phyloP scores from a whole-genome alignment of 2,113 vertebrate species.

The Neogobius melanostomus region DNA sequence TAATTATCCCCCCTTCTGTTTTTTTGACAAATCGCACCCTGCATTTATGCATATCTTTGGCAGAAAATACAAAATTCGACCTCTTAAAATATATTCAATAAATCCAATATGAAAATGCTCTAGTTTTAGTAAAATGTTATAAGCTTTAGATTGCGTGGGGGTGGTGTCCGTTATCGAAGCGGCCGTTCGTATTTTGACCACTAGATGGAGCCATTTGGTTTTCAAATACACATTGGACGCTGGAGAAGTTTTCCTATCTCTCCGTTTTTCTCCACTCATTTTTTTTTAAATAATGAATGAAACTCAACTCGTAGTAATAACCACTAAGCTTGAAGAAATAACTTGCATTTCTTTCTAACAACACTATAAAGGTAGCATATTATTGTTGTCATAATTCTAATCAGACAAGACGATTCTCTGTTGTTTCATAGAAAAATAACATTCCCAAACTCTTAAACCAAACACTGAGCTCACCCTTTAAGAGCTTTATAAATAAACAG shows the following conservation, averaged over 20 bases:
- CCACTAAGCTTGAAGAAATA: not conserved
- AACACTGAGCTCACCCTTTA: too few species aligned
- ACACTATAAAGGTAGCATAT: too few species aligned
- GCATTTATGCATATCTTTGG: not conserved
- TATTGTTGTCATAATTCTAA: too few species aligned
- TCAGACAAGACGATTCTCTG: too few species aligned
- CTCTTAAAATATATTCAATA: not conserved
- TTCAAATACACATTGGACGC: not conserved
- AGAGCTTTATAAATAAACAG: too few species aligned
- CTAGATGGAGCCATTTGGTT: conserved; percentile 34
- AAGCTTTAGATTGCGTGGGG: not conserved
- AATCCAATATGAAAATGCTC: not conserved
- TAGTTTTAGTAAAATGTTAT: too few species aligned
- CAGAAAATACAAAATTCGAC: not conserved
- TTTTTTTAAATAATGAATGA: not conserved
- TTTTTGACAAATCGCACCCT: not conserved
- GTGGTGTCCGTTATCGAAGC: too few species aligned
- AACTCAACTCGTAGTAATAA: not conserved
- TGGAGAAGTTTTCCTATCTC: not conserved
- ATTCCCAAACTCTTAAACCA: not conserved
- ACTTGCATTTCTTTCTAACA: too few species aligned
- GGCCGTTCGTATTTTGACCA: not conserved
- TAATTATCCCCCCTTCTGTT: not conserved
- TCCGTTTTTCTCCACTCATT: too few species aligned
- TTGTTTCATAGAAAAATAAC: too few species aligned